phyloP scores from a whole-genome alignment of 2,797 vertebrate species.

The Moxostoma hubbsi region DNA sequence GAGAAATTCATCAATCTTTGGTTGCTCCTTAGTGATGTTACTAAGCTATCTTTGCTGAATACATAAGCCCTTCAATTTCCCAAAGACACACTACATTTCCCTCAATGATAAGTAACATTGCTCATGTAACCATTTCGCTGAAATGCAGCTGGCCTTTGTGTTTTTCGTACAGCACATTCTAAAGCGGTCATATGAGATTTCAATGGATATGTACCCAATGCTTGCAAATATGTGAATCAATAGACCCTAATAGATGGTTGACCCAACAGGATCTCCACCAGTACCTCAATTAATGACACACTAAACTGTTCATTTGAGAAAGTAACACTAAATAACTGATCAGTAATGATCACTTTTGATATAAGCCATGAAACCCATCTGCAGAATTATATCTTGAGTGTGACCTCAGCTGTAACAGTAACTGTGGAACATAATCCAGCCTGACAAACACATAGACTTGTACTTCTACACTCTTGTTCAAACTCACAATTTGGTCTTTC shows the following conservation, averaged over 20 bases:
- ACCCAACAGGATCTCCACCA: neutral
- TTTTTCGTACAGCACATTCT: constrained; percentile 20
- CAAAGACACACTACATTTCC: constrained; percentile 23
- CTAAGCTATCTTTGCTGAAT: neutral
- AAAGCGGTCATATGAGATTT: constrained; percentile 37
- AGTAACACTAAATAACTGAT: constrained; percentile 15
- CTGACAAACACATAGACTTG: constrained; percentile 17
- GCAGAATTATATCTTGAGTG: neutral
- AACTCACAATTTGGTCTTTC: neutral
- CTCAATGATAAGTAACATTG: constrained; percentile 35
- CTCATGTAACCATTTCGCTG: constrained; percentile 36
- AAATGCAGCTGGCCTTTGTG: constrained; percentile 31
- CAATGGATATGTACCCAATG: constrained; percentile 3
- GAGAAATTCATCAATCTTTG: constrained; percentile 29
- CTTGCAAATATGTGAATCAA: neutral
- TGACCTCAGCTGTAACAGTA: constrained; percentile 25
- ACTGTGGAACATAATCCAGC: constrained; percentile 16
- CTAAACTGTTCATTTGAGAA: neutral
- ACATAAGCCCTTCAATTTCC: constrained; percentile 15
- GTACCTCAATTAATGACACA: constrained; percentile 3
- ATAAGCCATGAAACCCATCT: neutral
- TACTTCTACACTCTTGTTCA: neutral
- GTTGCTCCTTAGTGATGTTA: constrained; percentile 10
- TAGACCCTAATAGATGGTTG: constrained; percentile 5
- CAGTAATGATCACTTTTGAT: neutral